Base-by-base conservation (phyloP, 2,888 invertebrate species). In the Plemyria rubiginata region DNA sequence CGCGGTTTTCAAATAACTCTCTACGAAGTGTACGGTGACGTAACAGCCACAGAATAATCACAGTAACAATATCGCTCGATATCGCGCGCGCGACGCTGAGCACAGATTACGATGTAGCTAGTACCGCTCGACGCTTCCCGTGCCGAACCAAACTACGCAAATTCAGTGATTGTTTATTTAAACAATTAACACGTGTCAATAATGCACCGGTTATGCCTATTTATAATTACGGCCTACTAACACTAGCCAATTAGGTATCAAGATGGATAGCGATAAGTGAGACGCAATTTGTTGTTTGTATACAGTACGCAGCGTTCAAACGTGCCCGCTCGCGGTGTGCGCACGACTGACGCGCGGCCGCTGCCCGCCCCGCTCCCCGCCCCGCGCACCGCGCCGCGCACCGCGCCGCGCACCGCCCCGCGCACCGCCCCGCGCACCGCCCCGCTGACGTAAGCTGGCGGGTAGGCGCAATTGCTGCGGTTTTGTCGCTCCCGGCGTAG, bases 331-430 rank as follows among this genome's bases (percentile, higher is more conserved):
- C 52, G 46, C 53, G 57, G 63, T 36, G 50, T 63, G 60, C 60
- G 63, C 62, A 60, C 61, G 69, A 65, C 54, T 51, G 60, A 40
- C 60, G 63, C 59, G 38, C 54, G 49, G 46, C 53, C 65, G 65
- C 62, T 50, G 60, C 51, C 54, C 67, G 63, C 69, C 41, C 41
- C 41, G 41, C 45, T 38, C 9, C 36, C 58, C 65, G 67, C 64
- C 40, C 62, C 52, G 40, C 64, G 53, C 69, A 15, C 57, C 66
- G 62, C 66, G 40, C 51, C 29, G 51, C 45, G 50, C 54, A 28
- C 43, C 60, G 54, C 54, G 43, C 43, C 54, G 54, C 60, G n/a
- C n/a, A n/a, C 58, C 65, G 67, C 64, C 40, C 62, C 52, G 40
- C 64, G 53, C 69, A 15, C 57, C 66, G 62, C 66, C 32, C 51